Base-by-base conservation (phyloP, 2,888 invertebrate genomes). In the Coecobrya sp. region DNA sequence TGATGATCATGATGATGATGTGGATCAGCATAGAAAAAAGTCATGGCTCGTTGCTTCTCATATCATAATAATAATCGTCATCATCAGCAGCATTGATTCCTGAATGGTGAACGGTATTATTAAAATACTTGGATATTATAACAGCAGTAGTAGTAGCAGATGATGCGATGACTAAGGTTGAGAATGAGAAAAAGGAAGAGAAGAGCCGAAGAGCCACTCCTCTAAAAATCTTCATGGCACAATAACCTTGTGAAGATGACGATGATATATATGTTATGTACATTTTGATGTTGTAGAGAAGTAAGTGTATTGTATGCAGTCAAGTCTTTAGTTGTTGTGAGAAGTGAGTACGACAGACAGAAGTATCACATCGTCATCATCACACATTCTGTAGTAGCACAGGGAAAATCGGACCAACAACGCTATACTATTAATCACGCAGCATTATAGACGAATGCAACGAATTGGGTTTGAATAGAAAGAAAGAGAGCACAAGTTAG, bases 131-230 rank as follows among this genome's bases (percentile, higher is more conserved):
- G 49, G 10, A 1, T 55, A 0, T 19, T 19, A 55, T 55, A 3
- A n/a, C 7, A 55, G 7, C n/a, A n/a, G n/a, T n/a, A n/a, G n/a
- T 2, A 55, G 19, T 19, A 55, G 55, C 55, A 55, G n/a, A 55
- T 11, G 55, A 25, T 27, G 65, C 25, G 65, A 65, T 65, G 25
- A 25, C 65, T 65, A 27, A n/a, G 4, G n/a, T 55, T 49, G 22
- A 59, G 59, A n/a, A n/a, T 5, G 22, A 19, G 19, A 19, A 13
- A 19, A 19, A 22, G 59, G 19, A 70, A 30, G 36, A n/a, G n/a
- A n/a, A 27, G 52, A n/a, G 59, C 55, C n/a, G 13, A 85, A 87
- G 52, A 27, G 87, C 73, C 87, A 87, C 87, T 87, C 87, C 87
- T 87, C 68, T 49, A 76, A 87, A 73, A 73, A 73, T 42, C 73